Evolutionary conservation across 2,888 invertebrate genomes (phyloP).

Genomic region (Diarsia mendica): DNA sequence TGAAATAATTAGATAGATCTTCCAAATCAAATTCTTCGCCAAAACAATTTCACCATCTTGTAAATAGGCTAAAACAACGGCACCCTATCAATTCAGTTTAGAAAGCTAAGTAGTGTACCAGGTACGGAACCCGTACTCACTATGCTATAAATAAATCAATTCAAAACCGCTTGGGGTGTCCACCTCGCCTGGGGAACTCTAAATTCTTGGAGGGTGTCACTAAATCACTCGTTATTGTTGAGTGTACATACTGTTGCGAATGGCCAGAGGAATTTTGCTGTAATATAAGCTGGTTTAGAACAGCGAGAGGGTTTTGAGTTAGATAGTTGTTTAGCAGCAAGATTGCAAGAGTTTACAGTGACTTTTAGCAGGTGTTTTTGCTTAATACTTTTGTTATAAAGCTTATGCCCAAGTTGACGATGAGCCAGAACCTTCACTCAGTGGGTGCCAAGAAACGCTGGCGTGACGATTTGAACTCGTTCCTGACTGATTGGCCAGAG

Average conservation of each 20-base stretch:
- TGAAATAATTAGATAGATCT: constrained; percentile 3
- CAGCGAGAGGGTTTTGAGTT: constrained; percentile 5
- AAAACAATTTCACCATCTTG: constrained; percentile 20
- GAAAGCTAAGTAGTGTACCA: constrained; percentile 76
- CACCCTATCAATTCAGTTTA: constrained; percentile 72
- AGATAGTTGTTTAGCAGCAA: neutral
- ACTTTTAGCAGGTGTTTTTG: neutral
- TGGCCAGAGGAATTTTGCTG: constrained; percentile 55
- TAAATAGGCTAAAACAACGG: constrained; percentile 35
- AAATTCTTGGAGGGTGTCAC: constrained; percentile 82
- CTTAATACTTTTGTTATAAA: neutral
- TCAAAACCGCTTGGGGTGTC: constrained; percentile 83
- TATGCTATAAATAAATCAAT: constrained; percentile 85
- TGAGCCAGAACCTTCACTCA: too few relatives aligned
- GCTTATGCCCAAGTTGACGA: too few relatives aligned
- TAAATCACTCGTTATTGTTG: constrained; percentile 86
- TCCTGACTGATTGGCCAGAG: too few relatives aligned
- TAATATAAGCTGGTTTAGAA: constrained; percentile 42
- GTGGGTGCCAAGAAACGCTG: too few relatives aligned
- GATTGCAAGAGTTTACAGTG: neutral
- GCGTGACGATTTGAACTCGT: too few relatives aligned
- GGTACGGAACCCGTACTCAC: constrained; percentile 76
- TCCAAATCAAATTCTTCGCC: neutral
- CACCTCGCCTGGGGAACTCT: constrained; percentile 83
- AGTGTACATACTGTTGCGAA: constrained; percentile 65